Conservation (phyloP, 2,797 vertebrate species). For the Borostomias antarcticus region DNA sequence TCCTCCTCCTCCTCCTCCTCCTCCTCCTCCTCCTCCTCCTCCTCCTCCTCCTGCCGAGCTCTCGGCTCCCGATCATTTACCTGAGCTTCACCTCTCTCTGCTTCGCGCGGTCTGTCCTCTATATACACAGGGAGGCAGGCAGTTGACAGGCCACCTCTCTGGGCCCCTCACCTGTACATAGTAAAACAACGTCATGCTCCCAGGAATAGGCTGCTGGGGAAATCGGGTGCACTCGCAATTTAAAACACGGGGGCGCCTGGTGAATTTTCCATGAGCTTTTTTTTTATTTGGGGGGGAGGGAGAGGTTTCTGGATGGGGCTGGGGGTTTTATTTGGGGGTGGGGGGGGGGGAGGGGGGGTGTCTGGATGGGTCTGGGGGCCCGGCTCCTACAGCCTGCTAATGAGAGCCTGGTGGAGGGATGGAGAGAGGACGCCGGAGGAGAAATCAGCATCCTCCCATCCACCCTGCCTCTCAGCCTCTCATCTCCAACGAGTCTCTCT, state of each 20-base stretch:
- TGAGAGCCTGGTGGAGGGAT: constrained; percentile 10
- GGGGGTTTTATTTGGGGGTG: constrained; percentile 21
- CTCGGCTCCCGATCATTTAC: background rate
- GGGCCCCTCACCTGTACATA: background rate
- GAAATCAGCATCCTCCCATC: constrained; percentile 12
- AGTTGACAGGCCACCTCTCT: constrained; percentile 9
- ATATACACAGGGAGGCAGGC: constrained; percentile 15
- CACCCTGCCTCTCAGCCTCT: constrained; percentile 6
- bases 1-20: background rate
- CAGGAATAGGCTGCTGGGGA: background rate
- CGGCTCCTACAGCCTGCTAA: constrained; percentile 21
- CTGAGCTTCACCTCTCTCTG: background rate
- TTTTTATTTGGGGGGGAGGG: constrained; percentile 16
- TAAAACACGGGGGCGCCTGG: constrained; percentile 4
- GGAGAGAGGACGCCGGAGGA: constrained; percentile 4
- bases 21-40: background rate
- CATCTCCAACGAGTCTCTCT: constrained; percentile 21
- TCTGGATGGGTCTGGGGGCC: constrained; percentile 10
- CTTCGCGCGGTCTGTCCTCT: constrained; percentile 4
- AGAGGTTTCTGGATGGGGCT: background rate
- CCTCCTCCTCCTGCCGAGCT: background rate
- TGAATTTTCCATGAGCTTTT: constrained; percentile 30
- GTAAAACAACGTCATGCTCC: background rate
- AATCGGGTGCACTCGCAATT: constrained; percentile 14
- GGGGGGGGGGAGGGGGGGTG: background rate